Evolutionary conservation across 2,888 invertebrate species (phyloP).

Genomic region (Troides oblongomaculatus): DNA sequence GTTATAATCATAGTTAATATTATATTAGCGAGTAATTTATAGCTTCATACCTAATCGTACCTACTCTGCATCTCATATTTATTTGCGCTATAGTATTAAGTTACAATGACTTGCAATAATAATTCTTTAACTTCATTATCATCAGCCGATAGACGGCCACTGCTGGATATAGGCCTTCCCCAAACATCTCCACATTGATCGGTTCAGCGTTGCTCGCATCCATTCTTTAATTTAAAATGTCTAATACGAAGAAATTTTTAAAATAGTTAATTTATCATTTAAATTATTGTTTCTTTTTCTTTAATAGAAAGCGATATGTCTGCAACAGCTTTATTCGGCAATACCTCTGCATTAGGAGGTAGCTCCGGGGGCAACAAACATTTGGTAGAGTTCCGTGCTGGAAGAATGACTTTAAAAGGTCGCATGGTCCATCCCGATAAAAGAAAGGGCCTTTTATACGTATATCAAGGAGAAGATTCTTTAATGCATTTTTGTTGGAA

Average conservation of each 20-base stretch:
- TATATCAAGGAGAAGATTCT: conserved; percentile 98
- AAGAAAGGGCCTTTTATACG: conserved; percentile 95
- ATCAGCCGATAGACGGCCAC: too few relatives aligned
- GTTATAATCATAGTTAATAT: background rate
- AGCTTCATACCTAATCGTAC: background rate
- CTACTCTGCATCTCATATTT: background rate
- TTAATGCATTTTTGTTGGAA: conserved; percentile 99
- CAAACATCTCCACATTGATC: too few relatives aligned
- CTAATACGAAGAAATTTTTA: background rate
- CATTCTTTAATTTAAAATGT: too few relatives aligned
- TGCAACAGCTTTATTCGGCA: conserved; percentile 87
- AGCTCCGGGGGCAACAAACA: conserved; percentile 92
- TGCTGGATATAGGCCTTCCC: too few relatives aligned
- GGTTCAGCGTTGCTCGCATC: too few relatives aligned
- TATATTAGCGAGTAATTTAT: background rate
- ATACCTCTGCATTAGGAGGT: conserved; percentile 86
- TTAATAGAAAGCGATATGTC: conserved; percentile 67
- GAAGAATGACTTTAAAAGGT: conserved; percentile 96
- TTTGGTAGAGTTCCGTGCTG: conserved; percentile 96
- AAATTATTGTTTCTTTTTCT: conserved; percentile 2
- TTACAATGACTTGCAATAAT: background rate
- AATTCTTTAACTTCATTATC: too few relatives aligned
- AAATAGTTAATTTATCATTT: background rate
- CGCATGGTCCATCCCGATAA: conserved; percentile 97
- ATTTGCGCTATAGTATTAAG: background rate